These are phyloP conservation scores for Odontocolon sp. DNA, from an alignment of 2,888 invertebrate genomes.

Conservation along the genomic window DNA sequence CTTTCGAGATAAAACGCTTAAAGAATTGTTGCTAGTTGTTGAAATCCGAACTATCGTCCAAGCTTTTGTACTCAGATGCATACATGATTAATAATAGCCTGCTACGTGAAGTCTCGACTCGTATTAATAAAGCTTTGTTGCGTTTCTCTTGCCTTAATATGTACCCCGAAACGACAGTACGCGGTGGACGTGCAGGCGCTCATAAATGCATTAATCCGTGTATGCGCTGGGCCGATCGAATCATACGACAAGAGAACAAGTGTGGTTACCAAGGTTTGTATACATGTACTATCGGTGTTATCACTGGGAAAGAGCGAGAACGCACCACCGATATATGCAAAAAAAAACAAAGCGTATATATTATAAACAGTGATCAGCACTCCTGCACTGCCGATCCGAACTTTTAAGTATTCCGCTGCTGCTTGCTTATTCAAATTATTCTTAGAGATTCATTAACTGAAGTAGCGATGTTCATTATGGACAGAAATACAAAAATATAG, in stretches of 20 bases:
- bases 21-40: slow-evolving; percentile 15
- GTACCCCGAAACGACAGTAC: slow-evolving; percentile 66
- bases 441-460: slow-evolving; percentile 12
- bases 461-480: background rate
- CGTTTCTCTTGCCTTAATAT: slow-evolving; percentile 26
- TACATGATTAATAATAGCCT: slow-evolving; percentile 14
- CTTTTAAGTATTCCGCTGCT: background rate
- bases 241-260: slow-evolving; percentile 76
- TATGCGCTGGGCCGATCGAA: slow-evolving; percentile 78
- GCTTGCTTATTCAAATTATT: slow-evolving; percentile 14
- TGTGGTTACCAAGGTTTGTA: slow-evolving; percentile 77
- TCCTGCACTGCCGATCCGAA: slow-evolving; percentile 2
- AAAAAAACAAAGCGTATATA: background rate
- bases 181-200: slow-evolving; percentile 73
- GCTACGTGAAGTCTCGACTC: background rate
- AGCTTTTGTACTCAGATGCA: slow-evolving; percentile 33
- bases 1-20: background rate
- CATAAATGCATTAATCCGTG: slow-evolving; percentile 76
- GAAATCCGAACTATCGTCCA: background rate
- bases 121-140: slow-evolving; percentile 49
- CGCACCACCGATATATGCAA: slow-evolving; percentile 12
- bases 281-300: slow-evolving; percentile 15
- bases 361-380: slow-evolving; percentile 9
- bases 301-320: slow-evolving; percentile 6
- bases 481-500: background rate